Evolutionary conservation across 2,888 invertebrate species (phyloP).

Genomic region (Crepidodera aurea): DNA sequence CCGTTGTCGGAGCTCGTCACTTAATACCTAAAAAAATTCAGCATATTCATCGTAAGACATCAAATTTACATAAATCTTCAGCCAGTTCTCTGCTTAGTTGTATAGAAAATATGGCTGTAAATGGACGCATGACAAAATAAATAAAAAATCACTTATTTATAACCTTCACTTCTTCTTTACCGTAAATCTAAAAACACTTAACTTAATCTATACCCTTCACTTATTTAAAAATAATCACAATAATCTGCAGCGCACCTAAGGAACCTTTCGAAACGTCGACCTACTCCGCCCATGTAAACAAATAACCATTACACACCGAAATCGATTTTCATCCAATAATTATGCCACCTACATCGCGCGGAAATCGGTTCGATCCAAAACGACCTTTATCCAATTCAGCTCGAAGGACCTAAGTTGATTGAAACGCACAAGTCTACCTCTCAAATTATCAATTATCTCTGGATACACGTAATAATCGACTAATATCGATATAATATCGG

Average conservation of each 20-base stretch:
- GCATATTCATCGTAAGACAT: no score
- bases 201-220: neutral
- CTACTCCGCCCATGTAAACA: constrained; percentile 35
- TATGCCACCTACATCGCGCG: constrained; percentile 40
- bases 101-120: no score
- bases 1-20: no score
- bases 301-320: constrained; percentile 43
- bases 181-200: neutral
- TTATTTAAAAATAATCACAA: neutral
- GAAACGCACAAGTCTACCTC: constrained; percentile 22
- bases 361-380: constrained; percentile 16
- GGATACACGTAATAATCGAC: constrained; percentile 44
- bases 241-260: neutral
- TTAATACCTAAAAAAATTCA: no score
- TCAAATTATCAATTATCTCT: constrained; percentile 43
- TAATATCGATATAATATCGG: constrained; percentile 47
- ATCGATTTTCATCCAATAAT: constrained; percentile 43
- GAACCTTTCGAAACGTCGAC: neutral
- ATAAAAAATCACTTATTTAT: no score
- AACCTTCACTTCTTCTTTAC: no score
- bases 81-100: no score
- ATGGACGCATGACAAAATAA: no score
- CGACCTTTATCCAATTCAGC: constrained; percentile 19
- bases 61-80: no score
- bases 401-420: constrained; percentile 27